phyloP scores from a whole-genome alignment of 1,140 invertebrate genomes.

The Drosophila paulistorum region DNA sequence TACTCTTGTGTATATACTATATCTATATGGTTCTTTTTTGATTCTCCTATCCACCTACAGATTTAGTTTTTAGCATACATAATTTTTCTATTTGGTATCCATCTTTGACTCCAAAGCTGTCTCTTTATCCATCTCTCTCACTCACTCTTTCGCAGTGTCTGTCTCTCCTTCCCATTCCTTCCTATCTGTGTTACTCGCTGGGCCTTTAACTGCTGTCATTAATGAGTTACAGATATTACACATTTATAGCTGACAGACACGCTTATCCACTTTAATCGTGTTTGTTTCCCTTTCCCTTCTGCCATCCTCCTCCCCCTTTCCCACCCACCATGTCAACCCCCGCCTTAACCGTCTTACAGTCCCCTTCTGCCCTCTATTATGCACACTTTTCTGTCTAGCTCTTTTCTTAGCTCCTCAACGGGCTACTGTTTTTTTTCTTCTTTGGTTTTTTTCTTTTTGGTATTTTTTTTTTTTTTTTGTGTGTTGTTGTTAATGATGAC shows the following conservation, averaged over 20 bases:
- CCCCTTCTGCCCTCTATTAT: constrained; percentile 5
- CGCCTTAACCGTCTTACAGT: not conserved
- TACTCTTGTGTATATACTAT: not conserved
- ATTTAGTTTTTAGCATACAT: constrained; percentile 39
- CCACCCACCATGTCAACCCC: not conserved
- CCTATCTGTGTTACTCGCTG: constrained; percentile 9
- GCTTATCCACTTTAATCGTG: constrained; percentile 81
- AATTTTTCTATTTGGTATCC: constrained; percentile 13
- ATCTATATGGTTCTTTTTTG: constrained; percentile 7
- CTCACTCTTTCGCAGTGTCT: not conserved
- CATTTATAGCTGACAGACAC: constrained; percentile 78
- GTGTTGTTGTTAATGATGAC: constrained; percentile 29
- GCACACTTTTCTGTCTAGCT: constrained; percentile 27
- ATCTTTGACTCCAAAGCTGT: constrained; percentile 11
- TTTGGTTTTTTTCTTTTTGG: constrained; percentile 15
- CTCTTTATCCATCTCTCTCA: constrained; percentile 1
- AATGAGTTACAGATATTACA: constrained; percentile 81
- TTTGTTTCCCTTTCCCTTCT: constrained; percentile 22
- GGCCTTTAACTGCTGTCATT: constrained; percentile 75
- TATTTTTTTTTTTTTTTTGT: constrained; percentile 6
- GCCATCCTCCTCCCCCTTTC: not conserved
- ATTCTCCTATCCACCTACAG: constrained; percentile 21
- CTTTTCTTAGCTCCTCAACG: constrained; percentile 22
- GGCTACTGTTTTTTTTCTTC: constrained; percentile 77
- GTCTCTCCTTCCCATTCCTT: not conserved